Base-by-base conservation (phyloP, 2,888 invertebrate species). In the Noctuana brunneofusca region DNA sequence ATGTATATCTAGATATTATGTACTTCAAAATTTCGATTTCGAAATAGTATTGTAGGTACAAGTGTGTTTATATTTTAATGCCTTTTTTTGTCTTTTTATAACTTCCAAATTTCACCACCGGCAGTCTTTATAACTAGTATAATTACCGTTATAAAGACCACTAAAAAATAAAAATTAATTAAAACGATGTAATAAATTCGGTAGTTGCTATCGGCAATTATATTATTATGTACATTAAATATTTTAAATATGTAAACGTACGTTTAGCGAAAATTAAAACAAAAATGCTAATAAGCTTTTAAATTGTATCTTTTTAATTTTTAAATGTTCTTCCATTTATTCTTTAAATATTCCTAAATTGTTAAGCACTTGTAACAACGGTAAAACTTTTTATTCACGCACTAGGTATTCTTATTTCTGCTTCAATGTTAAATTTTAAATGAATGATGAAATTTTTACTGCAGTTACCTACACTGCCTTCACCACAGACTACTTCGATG, bases 71-170 rank as follows among this genome's bases (percentile, higher is more conserved):
- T n/a, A n/a, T n/a, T n/a, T n/a, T n/a, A n/a, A n/a, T n/a, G n/a
- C n/a, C n/a, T 27, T 49, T 63, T 53, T 50, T 9, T 49, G 50
- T 30, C 20, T 43, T 66, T 38, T 63, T 59, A 64, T 54, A 56
- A 9, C 35, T 56, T 66, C 55, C 52, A 70, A 72, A 67, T 52
- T 54, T 55, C 63, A 66, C 63, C 48, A 64, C 41, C 72, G 72
- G 72, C 66, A 83, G 87, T 79, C 86, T 84, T 79, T 73, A 64
- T 72, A 78, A 74, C 58, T n/a, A n/a, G n/a, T n/a, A n/a, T n/a
- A n/a, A 49, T 48, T 4, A 20, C 6, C 55, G 59, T 59, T 76
- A 78, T 4, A 64, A 81, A 87, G 85, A 87, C 87, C 86, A 71
- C 69, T 69, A 65, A 32, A 57, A 46, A 46, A 3, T n/a, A 14